Base-by-base conservation (phyloP, 2,888 invertebrate genomes). In the Lamellibrachia satsuma region DNA sequence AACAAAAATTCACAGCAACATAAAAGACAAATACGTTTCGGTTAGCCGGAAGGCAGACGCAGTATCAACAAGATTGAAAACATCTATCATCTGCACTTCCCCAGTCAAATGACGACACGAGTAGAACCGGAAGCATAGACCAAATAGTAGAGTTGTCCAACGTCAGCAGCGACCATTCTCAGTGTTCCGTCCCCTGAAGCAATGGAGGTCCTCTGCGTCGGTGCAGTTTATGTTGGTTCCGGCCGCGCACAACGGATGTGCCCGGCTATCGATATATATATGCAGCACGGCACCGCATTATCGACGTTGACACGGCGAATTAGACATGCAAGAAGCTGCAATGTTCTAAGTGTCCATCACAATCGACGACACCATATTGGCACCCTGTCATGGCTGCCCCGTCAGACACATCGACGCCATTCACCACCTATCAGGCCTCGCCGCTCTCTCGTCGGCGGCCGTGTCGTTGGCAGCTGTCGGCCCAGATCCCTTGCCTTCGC, bases 221-320 rank as follows among this genome's bases (percentile, higher is more conserved):
- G 75, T n/a, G 22, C 15, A 22, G 75, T 4, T 22, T 75, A 15
- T 75, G 22, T 75, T 15, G 15, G 15, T 0, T 22, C 0, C 75
- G 75, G 75, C 75, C 75, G 2, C 22, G 75, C 15, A 75, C n/a
- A n/a, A n/a, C 75, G 15, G 75, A 22, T 75, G 75, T 75, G 75
- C 75, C 75, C n/a, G 75, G 75, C 75, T 3, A 15, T 75, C 75
- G 75, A 75, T 75, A 75, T n/a, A 75, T n/a, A n/a, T 75, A 75
- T 75, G 75, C 75, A 75, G 75, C 75, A 15, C 75, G 75, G 22
- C 75, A 75, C 75, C 75, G 75, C 75, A 22, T 75, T 75, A 75
- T 75, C 75, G 75, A 75, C 22, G 75, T 75, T 75, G 75, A 75
- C 75, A 75, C 75, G 75, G 75, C n/a, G 75, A 75, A 75, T n/a